Base-by-base conservation (phyloP, 2,797 vertebrate species). In the Pangasius larnaudii region DNA sequence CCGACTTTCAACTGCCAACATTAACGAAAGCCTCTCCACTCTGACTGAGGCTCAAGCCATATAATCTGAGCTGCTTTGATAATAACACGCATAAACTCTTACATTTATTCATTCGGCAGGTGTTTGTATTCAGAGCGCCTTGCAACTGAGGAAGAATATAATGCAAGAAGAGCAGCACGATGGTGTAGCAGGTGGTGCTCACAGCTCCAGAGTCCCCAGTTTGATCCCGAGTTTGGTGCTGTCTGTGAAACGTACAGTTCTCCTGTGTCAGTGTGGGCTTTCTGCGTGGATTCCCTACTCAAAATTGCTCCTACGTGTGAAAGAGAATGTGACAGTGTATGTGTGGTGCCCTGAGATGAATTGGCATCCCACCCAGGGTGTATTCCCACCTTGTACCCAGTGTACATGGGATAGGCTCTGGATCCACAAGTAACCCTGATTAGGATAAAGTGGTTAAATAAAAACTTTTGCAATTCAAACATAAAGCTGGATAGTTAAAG, bases 1-100 rank as follows among this genome's bases (percentile, higher is more conserved):
- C 69, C 46, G 85, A 87, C 88, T 56, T 89, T 78, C 77, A 69
- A 51, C 88, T 85, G 75, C 81, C 46, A 42, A 24, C 33, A 24
- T 14, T 65, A 69, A 88, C 77, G 77, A 49, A 81, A 46, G 72
- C 75, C 81, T 77, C 61, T 86, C 33, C 46, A 19, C 74, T 88
- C 39, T 36, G 39, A 18, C 86, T 59, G 63, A 71, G 71, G 69
- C 85, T 63, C 19, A 51, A 42, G 84, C 83, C 75, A 33, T 39
- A 46, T 61, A 75, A 61, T 77, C 39, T 33, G n/a, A 77, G 9
- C 16, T 61, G 65, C 84, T 61, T 58, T 72, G 22, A 78, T 78
- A 80, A 75, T 46, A 39, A 49, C 59, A 39, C 36, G 58, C 85
- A 27, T 86, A 63, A 33, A 51, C 30, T 65, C 27, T 49, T 86